Conservation (phyloP, 2,888 invertebrate species). For the Autographa gamma region DNA sequence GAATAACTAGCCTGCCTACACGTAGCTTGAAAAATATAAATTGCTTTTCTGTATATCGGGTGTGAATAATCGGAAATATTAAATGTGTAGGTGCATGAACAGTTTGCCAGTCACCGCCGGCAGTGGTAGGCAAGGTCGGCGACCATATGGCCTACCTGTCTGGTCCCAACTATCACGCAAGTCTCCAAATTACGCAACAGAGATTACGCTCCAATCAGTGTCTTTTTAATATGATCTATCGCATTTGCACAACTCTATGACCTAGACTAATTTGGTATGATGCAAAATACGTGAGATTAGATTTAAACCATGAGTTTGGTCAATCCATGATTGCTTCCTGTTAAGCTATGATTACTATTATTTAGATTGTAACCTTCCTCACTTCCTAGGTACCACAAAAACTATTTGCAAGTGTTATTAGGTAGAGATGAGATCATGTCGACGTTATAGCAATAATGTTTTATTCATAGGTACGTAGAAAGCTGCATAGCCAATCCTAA, state of each 20-base stretch:
- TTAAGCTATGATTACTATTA: conserved; percentile 69
- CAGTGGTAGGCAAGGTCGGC: conserved; percentile 76
- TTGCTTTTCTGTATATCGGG: conserved; percentile 40
- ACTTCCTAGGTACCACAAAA: conserved; percentile 68
- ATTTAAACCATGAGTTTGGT: conserved; percentile 24
- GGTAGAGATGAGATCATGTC: conserved; percentile 29
- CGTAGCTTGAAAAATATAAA: conserved; percentile 26
- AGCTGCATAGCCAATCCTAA: not conserved
- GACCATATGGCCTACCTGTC: conserved; percentile 81
- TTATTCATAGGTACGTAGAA: conserved; percentile 23
- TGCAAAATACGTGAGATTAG: conserved; percentile 10
- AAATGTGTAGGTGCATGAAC: conserved; percentile 74
- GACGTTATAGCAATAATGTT: conserved; percentile 34
- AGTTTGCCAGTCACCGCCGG: conserved; percentile 72
- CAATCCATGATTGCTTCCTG: conserved; percentile 61
- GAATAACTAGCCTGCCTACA: conserved; percentile 40
- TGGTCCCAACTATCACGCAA: conserved; percentile 58
- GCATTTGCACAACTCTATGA: conserved; percentile 37
- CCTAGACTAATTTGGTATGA: conserved; percentile 53
- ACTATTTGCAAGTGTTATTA: conserved; percentile 33
- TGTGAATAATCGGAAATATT: conserved; percentile 72
- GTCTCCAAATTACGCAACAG: conserved; percentile 66
- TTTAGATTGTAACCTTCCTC: conserved; percentile 59
- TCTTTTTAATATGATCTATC: conserved; percentile 57
- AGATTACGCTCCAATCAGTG: conserved; percentile 49